Conservation (phyloP, 2,888 invertebrate genomes). For the Scrobipalpa atriplicella region DNA sequence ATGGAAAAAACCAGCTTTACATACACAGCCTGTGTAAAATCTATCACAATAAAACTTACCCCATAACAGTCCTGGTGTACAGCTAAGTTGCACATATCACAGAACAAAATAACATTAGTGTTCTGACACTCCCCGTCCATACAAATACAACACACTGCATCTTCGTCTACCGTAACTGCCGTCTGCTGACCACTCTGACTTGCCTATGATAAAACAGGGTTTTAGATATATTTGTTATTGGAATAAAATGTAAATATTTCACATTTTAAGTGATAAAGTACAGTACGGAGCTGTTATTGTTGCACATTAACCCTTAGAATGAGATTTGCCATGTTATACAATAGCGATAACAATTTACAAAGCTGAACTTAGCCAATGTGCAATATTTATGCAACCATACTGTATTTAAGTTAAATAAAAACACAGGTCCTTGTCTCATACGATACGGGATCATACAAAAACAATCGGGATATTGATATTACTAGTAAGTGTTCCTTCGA, state of each 20-base stretch:
- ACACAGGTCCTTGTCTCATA: not conserved
- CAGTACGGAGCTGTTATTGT: too few species aligned
- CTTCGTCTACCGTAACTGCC: slow-evolving; percentile 95
- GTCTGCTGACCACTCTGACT: slow-evolving; percentile 86
- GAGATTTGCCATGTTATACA: too few species aligned
- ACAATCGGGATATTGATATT: slow-evolving; percentile 12
- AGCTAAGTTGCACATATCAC: slow-evolving; percentile 99
- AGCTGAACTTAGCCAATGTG: too few species aligned
- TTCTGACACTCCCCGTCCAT: slow-evolving; percentile 99
- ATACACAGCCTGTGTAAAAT: not conserved
- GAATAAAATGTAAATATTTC: not conserved
- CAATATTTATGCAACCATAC: not conserved
- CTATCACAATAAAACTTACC: slow-evolving; percentile 69
- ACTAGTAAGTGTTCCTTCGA: not conserved
- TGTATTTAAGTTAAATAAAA: not conserved
- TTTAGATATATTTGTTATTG: not conserved
- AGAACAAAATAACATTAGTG: slow-evolving; percentile 98
- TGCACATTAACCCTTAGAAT: too few species aligned
- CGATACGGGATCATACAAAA: slow-evolving; percentile 12
- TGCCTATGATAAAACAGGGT: slow-evolving; percentile 66
- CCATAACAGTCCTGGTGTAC: slow-evolving; percentile 99
- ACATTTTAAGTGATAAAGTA: not conserved
- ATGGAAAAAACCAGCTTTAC: too few species aligned
- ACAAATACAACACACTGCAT: slow-evolving; percentile 99
- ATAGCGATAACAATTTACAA: too few species aligned